phyloP scores from a whole-genome alignment of 2,113 vertebrate genomes.

The Orthochromis indermauri region DNA sequence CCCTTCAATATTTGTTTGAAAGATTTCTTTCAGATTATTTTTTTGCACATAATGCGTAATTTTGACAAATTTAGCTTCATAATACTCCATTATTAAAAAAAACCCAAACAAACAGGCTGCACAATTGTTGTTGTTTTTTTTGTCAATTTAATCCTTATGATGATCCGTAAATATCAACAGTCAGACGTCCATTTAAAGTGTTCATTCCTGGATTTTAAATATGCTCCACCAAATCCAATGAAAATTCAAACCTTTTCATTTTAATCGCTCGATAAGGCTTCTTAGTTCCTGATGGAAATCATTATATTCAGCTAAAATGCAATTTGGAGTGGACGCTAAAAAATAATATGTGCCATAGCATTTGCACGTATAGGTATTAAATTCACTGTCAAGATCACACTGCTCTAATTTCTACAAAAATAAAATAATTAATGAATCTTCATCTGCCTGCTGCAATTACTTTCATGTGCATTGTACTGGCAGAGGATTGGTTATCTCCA shows the following conservation, averaged over 20 bases:
- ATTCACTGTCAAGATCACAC: slow-evolving; percentile 33
- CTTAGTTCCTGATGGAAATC: slow-evolving; percentile 14
- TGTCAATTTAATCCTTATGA: neutral
- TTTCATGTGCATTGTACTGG: slow-evolving; percentile 27
- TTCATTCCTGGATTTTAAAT: neutral
- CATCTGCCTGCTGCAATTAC: slow-evolving; percentile 35
- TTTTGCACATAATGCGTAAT: neutral
- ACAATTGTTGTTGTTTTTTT: neutral
- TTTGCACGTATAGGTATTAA: slow-evolving; percentile 37
- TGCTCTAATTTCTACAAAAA: slow-evolving; percentile 40
- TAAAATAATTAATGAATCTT: slow-evolving; percentile 38
- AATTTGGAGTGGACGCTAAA: slow-evolving; percentile 12
- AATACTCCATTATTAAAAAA: neutral
- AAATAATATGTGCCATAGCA: neutral
- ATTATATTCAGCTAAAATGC: slow-evolving; percentile 27
- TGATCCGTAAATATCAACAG: neutral
- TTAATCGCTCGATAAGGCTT: slow-evolving; percentile 13
- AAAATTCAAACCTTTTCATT: neutral
- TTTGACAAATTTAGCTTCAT: neutral
- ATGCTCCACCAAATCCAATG: neutral
- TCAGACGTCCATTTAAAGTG: neutral
- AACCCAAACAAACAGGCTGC: neutral
- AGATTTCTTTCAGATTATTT: neutral
- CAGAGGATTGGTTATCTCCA: slow-evolving; percentile 48
- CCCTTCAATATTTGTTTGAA: neutral